These are phyloP conservation scores for Melanargia galathea DNA, from an alignment of 2,888 invertebrate genomes.

Conservation along the genomic window DNA sequence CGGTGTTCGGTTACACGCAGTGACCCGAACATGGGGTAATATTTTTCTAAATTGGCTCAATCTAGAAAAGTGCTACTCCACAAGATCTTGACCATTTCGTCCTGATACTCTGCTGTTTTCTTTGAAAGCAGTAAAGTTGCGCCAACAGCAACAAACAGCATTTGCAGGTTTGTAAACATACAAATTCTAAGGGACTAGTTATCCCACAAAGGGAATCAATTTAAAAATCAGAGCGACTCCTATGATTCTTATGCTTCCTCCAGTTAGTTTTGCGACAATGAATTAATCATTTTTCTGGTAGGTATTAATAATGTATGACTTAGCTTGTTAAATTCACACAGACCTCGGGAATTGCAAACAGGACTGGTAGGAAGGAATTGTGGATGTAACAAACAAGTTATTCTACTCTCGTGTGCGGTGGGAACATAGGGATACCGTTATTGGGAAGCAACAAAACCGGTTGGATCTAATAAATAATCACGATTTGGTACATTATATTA, in stretches of 20 bases:
- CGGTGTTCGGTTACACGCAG: no score
- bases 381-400: slow-evolving; percentile 14
- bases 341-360: slow-evolving; percentile 17
- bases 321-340: neutral
- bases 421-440: slow-evolving; percentile 31
- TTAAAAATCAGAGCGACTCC: neutral
- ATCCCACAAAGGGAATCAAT: neutral
- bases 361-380: slow-evolving; percentile 20
- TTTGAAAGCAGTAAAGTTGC: no score
- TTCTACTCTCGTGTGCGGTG: slow-evolving; percentile 18
- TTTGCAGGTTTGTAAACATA: no score
- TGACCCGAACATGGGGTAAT: no score
- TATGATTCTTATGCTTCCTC: neutral
- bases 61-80: no score
- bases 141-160: no score
- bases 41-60: no score
- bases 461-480: slow-evolving; percentile 19
- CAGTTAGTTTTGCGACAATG: neutral
- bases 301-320: slow-evolving; percentile 1
- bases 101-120: no score
- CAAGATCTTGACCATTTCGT: no score
- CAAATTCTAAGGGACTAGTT: no score
- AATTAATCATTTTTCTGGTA: neutral
- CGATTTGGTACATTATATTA: no score
- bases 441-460: slow-evolving; percentile 21